Evolutionary conservation across 2,113 vertebrate species (phyloP).

Genomic region (Scytalopus superciliaris): DNA sequence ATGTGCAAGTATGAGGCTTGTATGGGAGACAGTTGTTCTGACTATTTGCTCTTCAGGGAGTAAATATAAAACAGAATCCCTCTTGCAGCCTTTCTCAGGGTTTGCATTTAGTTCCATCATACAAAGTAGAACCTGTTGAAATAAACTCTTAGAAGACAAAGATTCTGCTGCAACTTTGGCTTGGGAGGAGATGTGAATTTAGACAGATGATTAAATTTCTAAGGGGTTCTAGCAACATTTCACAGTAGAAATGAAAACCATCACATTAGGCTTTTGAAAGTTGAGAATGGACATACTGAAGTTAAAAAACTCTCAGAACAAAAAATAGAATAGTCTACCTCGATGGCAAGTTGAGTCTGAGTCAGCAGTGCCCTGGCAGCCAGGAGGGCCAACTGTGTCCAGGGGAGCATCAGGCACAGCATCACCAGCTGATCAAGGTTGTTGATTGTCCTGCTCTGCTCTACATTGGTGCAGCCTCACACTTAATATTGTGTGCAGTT

Average conservation of each 20-base stretch:
- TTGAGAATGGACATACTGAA: neutral
- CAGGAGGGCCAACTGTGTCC: rapidly evolving
- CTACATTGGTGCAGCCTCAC: rapidly evolving
- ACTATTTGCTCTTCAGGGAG: neutral
- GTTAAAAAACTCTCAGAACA: neutral
- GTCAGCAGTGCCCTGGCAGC: neutral
- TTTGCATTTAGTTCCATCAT: neutral
- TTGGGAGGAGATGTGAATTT: neutral
- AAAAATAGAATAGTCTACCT: neutral
- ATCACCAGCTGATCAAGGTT: rapidly evolving
- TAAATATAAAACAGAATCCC: neutral
- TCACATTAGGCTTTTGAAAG: neutral
- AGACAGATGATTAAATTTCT: neutral
- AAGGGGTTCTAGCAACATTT: neutral
- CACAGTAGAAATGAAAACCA: neutral
- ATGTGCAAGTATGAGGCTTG: neutral
- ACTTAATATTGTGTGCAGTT: rapidly evolving
- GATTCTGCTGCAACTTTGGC: neutral
- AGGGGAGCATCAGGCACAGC: neutral
- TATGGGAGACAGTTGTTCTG: neutral
- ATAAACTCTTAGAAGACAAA: neutral
- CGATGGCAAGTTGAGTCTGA: neutral
- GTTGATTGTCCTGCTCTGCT: rapidly evolving
- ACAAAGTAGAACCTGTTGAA: neutral
- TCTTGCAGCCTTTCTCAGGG: neutral